These are phyloP conservation scores for Apotomis betuletana DNA, from an alignment of 2,888 invertebrate genomes.

Conservation along the genomic window DNA sequence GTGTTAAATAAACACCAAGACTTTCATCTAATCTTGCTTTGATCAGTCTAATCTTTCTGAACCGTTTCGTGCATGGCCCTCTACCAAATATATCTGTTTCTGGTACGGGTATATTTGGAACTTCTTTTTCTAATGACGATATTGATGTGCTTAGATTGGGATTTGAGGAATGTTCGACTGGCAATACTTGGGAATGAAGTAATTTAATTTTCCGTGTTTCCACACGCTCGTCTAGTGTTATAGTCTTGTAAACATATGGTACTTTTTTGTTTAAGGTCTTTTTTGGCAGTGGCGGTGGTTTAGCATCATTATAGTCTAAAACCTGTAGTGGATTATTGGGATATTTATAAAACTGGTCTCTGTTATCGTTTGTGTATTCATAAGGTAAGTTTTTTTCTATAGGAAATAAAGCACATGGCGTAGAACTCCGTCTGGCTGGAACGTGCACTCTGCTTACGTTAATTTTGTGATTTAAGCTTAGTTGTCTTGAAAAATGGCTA, in stretches of 20 bases:
- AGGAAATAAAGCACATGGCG: conserved; percentile 77
- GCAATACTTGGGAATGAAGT: conserved; percentile 73
- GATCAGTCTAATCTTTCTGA: conserved; percentile 86
- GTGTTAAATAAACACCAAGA: conserved; percentile 88
- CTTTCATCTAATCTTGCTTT: conserved; percentile 87
- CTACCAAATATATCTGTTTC: conserved; percentile 78
- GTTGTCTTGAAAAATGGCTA: conserved; percentile 72
- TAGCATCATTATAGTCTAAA: conserved; percentile 69
- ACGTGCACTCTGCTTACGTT: conserved; percentile 72
- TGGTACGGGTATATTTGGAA: conserved; percentile 58
- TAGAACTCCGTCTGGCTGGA: conserved; percentile 75
- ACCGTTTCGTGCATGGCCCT: conserved; percentile 84
- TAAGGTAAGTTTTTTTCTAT: conserved; percentile 66
- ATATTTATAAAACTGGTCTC: conserved; percentile 54
- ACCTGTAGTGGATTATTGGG: conserved; percentile 49
- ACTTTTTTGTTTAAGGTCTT: conserved; percentile 74
- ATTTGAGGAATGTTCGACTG: conserved; percentile 66
- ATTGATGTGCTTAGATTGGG: conserved; percentile 62
- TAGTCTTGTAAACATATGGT: conserved; percentile 76
- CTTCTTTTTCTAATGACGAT: conserved; percentile 63
- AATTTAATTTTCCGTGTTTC: conserved; percentile 80
- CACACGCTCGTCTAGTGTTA: conserved; percentile 77
- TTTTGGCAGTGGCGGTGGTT: conserved; percentile 78
- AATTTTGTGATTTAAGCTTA: conserved; percentile 76
- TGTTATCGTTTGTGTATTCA: conserved; percentile 67